Conservation (phyloP, 2,888 invertebrate species). For the Eupithecia exiguata region DNA sequence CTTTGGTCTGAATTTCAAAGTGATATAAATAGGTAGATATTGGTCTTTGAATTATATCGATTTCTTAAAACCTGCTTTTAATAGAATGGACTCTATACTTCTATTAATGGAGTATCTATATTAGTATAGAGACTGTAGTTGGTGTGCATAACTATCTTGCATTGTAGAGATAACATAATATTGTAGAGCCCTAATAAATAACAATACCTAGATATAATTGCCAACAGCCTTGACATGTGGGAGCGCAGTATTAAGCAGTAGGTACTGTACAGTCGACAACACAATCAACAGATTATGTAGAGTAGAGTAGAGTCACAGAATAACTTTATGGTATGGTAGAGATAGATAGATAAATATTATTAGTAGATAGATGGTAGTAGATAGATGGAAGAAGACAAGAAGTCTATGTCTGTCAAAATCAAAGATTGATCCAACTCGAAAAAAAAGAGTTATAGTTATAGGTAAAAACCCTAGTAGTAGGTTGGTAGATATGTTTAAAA, state of each 20-base stretch:
- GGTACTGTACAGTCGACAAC: conserved; percentile 23
- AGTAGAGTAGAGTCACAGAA: neutral
- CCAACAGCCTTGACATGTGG: conserved; percentile 32
- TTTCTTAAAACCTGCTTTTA: neutral
- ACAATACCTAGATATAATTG: conserved; percentile 28
- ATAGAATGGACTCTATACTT: neutral
- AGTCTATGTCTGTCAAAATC: too few species aligned
- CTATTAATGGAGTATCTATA: neutral
- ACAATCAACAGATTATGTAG: conserved; percentile 10
- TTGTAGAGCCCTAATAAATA: conserved; percentile 32
- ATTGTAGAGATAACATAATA: conserved; percentile 21
- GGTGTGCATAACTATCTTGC: conserved; percentile 15
- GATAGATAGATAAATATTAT: too few species aligned
- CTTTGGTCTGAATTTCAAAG: neutral
- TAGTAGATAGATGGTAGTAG: neutral
- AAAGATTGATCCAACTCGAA: too few species aligned
- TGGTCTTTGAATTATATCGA: neutral
- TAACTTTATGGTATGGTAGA: neutral
- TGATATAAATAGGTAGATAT: neutral
- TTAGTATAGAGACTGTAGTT: neutral
- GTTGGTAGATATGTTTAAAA: too few species aligned
- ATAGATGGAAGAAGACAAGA: too few species aligned
- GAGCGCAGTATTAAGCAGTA: conserved; percentile 17
- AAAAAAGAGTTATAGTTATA: too few species aligned
- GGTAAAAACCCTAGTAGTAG: too few species aligned